A percentile compares a stretch with the other conserved stretches of the same genome.
These are phyloP conservation scores for Ptychochromis oligacanthus DNA, from an alignment of 2,113 vertebrate species.

Conservation along the genomic window DNA sequence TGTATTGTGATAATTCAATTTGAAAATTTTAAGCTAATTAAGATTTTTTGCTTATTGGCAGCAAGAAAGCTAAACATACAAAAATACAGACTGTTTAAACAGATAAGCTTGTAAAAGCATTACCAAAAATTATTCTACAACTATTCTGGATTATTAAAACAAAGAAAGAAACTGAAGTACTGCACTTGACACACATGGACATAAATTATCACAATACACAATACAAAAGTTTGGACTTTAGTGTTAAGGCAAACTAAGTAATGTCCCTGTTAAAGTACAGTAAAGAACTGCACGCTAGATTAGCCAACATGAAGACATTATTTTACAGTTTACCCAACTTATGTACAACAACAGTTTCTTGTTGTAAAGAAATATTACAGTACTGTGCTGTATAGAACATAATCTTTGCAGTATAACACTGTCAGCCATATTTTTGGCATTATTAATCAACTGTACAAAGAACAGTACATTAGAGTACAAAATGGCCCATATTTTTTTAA, in stretches of 20 bases:
- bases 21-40: too few relatives aligned
- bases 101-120: not conserved
- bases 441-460: not conserved
- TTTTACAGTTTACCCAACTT: too few relatives aligned
- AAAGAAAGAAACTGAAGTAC: too few relatives aligned
- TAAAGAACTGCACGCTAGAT: too few relatives aligned
- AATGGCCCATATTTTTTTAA: not conserved
- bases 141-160: not conserved
- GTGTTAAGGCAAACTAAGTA: too few relatives aligned
- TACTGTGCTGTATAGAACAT: not conserved
- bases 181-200: too few relatives aligned
- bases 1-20: too few relatives aligned
- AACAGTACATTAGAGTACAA: not conserved
- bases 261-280: too few relatives aligned
- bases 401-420: not conserved
- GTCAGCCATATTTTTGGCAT: accelerated
- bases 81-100: not conserved
- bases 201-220: too few relatives aligned
- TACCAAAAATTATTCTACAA: not conserved
- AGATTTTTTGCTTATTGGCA: not conserved
- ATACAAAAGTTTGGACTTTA: too few relatives aligned
- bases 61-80: not conserved
- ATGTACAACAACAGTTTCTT: too few relatives aligned
- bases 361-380: not conserved
- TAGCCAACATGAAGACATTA: too few relatives aligned